Evolutionary conservation across 2,113 vertebrate species (phyloP).

Genomic region (Microtus oregoni): DNA sequence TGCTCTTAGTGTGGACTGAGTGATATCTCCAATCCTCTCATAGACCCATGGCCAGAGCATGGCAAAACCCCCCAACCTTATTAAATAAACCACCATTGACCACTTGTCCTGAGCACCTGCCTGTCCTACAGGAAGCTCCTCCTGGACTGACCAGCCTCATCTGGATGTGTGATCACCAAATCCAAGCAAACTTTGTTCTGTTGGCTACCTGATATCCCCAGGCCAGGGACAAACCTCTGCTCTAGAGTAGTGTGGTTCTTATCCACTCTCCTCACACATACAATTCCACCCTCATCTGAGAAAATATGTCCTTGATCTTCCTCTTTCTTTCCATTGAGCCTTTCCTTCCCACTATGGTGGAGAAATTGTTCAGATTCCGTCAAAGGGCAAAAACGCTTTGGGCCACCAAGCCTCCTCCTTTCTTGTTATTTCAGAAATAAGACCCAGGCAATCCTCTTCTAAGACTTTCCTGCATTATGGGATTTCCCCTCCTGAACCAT

Average conservation of each 20-base stretch:
- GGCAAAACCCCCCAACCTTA: not conserved
- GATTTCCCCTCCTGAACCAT: not conserved
- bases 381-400: no score
- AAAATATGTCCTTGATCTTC: not conserved
- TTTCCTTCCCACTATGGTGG: not conserved
- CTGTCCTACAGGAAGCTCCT: not conserved
- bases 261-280: not conserved
- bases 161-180: no score
- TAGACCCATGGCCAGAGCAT: not conserved
- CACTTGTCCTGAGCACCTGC: not conserved
- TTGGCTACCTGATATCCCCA: not conserved
- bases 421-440: not conserved
- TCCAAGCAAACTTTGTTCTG: not conserved
- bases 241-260: not conserved
- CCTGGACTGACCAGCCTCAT: not conserved
- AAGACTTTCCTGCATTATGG: not conserved
- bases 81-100: not conserved
- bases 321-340: not conserved
- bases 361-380: not conserved
- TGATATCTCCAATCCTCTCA: not conserved
- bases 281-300: not conserved
- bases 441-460: not conserved
- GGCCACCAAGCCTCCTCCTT: not conserved
- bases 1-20: fast-evolving
- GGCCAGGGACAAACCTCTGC: not conserved